Conservation (phyloP, 2,113 vertebrate genomes). For the Megaceryle maxima region DNA sequence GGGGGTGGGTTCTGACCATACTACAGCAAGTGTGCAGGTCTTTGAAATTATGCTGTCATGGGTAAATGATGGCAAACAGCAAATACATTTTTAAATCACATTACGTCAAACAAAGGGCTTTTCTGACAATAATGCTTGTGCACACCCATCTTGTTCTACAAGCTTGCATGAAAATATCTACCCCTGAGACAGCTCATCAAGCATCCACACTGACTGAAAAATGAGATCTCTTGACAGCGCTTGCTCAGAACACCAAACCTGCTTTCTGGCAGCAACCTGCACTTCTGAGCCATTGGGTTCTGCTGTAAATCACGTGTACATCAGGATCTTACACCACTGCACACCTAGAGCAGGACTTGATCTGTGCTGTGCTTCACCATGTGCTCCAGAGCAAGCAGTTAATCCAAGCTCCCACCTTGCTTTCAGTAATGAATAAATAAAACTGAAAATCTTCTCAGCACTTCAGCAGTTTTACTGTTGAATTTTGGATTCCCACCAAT, state of each 20-base stretch:
- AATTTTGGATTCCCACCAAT: background rate
- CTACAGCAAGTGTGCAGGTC: background rate
- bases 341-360: background rate
- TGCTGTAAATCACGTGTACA: accelerated
- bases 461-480: background rate
- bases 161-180: background rate
- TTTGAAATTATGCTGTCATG: background rate
- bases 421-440: background rate
- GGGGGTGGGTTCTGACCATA: background rate
- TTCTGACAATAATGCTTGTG: background rate
- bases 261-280: background rate
- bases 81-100: background rate
- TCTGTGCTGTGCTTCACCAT: background rate
- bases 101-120: background rate
- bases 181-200: background rate
- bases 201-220: background rate
- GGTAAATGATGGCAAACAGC: background rate
- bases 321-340: background rate
- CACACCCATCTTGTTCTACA: background rate
- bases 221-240: background rate
- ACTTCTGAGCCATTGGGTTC: background rate
- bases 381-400: background rate
- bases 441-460: background rate
- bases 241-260: background rate
- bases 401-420: background rate